Conservation (phyloP, 2,113 vertebrate genomes). For the Chinchilla lanigera region DNA sequence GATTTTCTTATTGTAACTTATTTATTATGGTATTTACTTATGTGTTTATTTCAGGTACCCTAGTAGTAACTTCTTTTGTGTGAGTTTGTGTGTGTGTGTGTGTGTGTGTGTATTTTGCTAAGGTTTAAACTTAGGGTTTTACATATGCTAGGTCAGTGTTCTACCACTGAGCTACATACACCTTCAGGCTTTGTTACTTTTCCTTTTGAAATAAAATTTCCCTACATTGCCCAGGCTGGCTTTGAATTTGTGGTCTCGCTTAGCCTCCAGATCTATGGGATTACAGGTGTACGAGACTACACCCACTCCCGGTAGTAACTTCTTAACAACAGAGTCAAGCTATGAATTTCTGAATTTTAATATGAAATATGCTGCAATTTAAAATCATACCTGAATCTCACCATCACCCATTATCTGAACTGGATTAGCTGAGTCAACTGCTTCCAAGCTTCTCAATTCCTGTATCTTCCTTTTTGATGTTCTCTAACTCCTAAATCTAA, state of each 20-base stretch:
- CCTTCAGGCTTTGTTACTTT: neutral
- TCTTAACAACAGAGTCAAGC: slow-evolving; percentile 34
- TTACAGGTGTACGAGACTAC: neutral
- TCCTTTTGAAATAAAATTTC: neutral
- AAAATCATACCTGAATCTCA: neutral
- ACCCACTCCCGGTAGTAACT: neutral
- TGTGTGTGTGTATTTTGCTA: neutral
- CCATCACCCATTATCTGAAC: neutral
- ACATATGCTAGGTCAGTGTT: neutral
- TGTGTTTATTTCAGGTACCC: neutral
- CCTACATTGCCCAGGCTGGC: neutral
- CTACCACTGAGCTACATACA: neutral
- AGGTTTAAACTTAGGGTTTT: neutral
- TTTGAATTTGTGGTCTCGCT: neutral
- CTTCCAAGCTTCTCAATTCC: neutral
- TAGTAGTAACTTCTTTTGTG: neutral
- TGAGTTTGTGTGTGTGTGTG: neutral
- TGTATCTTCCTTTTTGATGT: neutral
- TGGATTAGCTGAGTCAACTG: neutral
- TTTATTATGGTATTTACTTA: neutral
- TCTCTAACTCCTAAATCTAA: neutral
- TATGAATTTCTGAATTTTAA: slow-evolving; percentile 42
- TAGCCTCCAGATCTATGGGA: neutral
- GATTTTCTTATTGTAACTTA: neutral
- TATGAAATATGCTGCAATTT: neutral